Evolutionary conservation across 1,140 invertebrate species (phyloP).

Genomic region (Aphidius ervi): DNA sequence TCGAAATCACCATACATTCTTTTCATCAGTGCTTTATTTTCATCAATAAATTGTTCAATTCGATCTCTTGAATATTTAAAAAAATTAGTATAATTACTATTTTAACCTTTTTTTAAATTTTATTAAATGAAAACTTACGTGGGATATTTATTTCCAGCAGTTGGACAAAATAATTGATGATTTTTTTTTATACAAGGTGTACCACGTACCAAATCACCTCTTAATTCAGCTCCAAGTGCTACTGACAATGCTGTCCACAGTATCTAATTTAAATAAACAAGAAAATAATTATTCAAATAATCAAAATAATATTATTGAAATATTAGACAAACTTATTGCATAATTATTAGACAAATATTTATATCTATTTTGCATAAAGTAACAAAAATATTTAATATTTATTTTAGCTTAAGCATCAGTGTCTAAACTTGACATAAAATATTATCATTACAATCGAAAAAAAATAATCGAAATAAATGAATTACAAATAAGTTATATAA

Average conservation of each 20-base stretch:
- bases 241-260: constrained; percentile 84
- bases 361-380: no score
- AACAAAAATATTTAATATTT: no score
- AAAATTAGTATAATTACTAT: constrained; percentile 1
- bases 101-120: background rate
- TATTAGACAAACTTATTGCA: no score
- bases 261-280: constrained; percentile 59
- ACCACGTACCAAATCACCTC: constrained; percentile 78
- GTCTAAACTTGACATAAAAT: no score
- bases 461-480: no score
- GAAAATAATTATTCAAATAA: background rate
- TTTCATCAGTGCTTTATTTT: constrained; percentile 88
- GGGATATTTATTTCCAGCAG: constrained; percentile 83
- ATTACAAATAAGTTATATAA: no score
- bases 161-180: constrained; percentile 86
- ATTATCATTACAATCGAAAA: no score
- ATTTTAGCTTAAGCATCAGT: no score
- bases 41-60: constrained; percentile 87
- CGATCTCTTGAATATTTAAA: constrained; percentile 64
- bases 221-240: constrained; percentile 76
- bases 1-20: constrained; percentile 88
- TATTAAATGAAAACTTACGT: constrained; percentile 62
- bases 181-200: constrained; percentile 83
- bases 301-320: no score
- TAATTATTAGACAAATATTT: no score